A percentile compares a stretch with the other conserved stretches of the same genome.
These are phyloP conservation scores for Campoplex nolae DNA, from an alignment of 2,888 invertebrate genomes.

Conservation along the genomic window DNA sequence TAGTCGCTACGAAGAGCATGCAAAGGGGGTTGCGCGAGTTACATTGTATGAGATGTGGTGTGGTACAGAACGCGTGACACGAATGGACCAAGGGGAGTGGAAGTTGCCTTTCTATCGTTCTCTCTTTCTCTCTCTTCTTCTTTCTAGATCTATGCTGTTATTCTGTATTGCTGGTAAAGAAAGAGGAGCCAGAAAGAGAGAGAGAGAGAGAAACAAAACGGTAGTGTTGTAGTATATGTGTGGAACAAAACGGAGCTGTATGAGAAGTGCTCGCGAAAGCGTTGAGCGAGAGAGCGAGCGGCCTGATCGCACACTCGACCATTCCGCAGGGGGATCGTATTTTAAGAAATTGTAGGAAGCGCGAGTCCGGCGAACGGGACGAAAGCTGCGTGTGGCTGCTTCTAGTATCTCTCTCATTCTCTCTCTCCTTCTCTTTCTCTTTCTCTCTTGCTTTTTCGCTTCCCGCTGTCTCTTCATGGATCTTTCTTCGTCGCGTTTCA, in stretches of 20 bases:
- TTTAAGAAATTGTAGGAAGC: slow-evolving; percentile 81
- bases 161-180: slow-evolving; percentile 47
- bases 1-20: slow-evolving; percentile 7
- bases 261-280: slow-evolving; percentile 73
- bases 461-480: slow-evolving; percentile 51
- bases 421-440: slow-evolving; percentile 68
- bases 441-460: slow-evolving; percentile 36
- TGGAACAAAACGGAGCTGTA: slow-evolving; percentile 70
- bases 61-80: slow-evolving; percentile 59
- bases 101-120: slow-evolving; percentile 25
- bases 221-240: slow-evolving; percentile 24
- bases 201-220: slow-evolving; percentile 42
- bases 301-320: slow-evolving; percentile 63
- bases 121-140: slow-evolving; percentile 1
- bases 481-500: slow-evolving; percentile 55
- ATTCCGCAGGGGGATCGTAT: slow-evolving; percentile 79
- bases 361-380: slow-evolving; percentile 77
- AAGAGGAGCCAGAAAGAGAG: slow-evolving; percentile 43
- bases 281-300: slow-evolving; percentile 35
- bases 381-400: slow-evolving; percentile 73
- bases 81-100: slow-evolving; percentile 67
- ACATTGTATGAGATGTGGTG: slow-evolving; percentile 69
- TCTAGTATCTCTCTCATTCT: slow-evolving; percentile 68
- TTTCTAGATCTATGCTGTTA: slow-evolving; percentile 23
- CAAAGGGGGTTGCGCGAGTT: slow-evolving; percentile 64